These are phyloP conservation scores for Conchocele bisecta DNA, from an alignment of 2,888 invertebrate genomes.

Conservation along the genomic window DNA sequence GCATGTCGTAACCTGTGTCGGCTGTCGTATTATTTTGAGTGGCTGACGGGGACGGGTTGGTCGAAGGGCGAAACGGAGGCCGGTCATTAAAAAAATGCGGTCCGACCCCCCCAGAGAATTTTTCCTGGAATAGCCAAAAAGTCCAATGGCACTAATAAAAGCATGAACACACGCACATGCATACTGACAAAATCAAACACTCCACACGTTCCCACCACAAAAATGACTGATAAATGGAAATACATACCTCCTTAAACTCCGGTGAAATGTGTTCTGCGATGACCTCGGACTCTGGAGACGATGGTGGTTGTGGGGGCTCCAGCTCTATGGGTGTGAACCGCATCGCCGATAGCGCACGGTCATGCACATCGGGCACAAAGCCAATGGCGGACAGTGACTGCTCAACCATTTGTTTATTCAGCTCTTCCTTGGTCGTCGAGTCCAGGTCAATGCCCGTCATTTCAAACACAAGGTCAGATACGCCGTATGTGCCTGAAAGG, in stretches of 20 bases:
- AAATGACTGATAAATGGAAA: no score
- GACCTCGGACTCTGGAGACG: constrained; percentile 48
- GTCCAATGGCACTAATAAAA: no score
- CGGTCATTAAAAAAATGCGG: no score
- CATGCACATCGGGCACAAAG: constrained; percentile 72
- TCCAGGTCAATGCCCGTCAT: constrained; percentile 79
- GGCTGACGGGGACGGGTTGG: no score
- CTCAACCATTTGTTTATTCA: constrained; percentile 75
- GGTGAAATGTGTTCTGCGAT: constrained; percentile 44
- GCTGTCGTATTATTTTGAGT: no score
- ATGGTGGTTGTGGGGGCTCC: constrained; percentile 39
- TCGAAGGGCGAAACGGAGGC: no score
- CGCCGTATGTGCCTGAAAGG: constrained; percentile 74
- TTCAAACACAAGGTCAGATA: constrained; percentile 78
- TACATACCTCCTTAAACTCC: constrained; percentile 37
- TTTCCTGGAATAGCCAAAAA: no score
- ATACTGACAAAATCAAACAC: no score
- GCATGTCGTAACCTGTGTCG: no score
- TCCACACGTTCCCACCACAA: no score
- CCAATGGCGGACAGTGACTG: constrained; percentile 71
- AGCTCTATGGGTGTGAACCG: constrained; percentile 50
- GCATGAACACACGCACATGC: no score
- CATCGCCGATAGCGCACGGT: constrained; percentile 49
- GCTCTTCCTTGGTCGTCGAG: constrained; percentile 76
- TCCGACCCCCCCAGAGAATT: no score